Evolutionary conservation across 2,797 vertebrate genomes (phyloP).

Genomic region (Cynodonichthys magdalenae): DNA sequence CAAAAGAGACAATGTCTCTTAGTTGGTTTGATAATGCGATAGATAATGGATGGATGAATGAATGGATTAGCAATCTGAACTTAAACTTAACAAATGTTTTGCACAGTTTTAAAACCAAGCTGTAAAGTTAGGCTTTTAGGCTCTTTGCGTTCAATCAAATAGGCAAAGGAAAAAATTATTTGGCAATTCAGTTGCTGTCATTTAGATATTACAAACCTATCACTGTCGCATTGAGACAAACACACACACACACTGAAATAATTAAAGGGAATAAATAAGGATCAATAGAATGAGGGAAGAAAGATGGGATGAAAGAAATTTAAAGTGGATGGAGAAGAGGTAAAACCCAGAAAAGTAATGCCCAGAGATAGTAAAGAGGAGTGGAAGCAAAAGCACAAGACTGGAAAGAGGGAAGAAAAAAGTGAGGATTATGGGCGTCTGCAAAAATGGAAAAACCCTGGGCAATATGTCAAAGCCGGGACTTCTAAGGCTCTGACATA

Average conservation of each 20-base stretch:
- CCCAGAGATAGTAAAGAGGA: conserved; percentile 54
- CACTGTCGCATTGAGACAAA: no score
- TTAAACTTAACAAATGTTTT: no score
- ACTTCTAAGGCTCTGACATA: conserved; percentile 62
- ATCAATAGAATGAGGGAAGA: conserved; percentile 23
- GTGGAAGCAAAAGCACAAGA: conserved; percentile 34
- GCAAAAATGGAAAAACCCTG: conserved; percentile 64
- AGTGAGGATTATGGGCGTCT: conserved; percentile 48
- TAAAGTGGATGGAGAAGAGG: conserved; percentile 20
- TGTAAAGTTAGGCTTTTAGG: no score
- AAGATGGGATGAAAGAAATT: conserved; percentile 32
- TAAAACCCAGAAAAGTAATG: conserved; percentile 61
- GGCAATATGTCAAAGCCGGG: conserved; percentile 57
- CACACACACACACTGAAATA: background rate
- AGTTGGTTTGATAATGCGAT: no score
- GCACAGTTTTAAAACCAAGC: no score
- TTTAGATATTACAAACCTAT: no score
- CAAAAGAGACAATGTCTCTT: no score
- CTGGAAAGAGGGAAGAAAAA: conserved; percentile 37
- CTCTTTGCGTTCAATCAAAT: no score
- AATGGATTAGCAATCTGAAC: no score
- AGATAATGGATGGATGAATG: no score
- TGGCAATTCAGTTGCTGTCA: no score
- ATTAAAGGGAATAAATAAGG: conserved; percentile 2
- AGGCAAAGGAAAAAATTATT: no score